A percentile compares a stretch with the other conserved stretches of the same genome.
phyloP scores from a whole-genome alignment of 2,797 vertebrate species.

The Cryptoblepharus egeriae region DNA sequence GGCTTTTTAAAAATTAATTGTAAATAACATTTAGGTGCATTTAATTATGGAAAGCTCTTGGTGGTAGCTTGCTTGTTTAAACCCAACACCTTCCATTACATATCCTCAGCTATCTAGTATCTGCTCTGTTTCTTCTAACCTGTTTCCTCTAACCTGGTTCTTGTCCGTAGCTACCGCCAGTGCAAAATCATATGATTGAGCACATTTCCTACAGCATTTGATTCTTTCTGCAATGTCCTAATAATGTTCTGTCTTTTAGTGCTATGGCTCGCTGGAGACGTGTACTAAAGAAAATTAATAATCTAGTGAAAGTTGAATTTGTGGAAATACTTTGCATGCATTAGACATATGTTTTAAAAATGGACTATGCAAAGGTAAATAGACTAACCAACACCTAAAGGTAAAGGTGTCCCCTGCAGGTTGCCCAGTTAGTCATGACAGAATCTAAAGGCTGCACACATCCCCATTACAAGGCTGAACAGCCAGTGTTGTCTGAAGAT shows the following conservation, averaged over 20 bases:
- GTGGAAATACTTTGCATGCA: not conserved
- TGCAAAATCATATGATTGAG: not conserved
- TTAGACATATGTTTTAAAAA: not conserved
- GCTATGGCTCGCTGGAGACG: not conserved
- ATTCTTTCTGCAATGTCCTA: constrained; percentile 3
- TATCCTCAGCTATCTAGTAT: not conserved
- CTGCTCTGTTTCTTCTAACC: not conserved
- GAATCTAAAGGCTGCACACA: too few relatives aligned
- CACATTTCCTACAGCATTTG: not conserved
- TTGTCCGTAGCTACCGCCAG: not conserved
- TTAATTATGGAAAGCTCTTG: not conserved
- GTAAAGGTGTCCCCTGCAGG: too few relatives aligned
- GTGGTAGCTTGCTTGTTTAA: not conserved
- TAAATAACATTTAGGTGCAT: accelerated
- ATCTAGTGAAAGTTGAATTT: not conserved
- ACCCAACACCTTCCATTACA: not conserved
- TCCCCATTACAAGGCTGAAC: too few relatives aligned
- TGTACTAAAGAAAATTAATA: not conserved
- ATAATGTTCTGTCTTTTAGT: not conserved
- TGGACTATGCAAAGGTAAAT: not conserved
- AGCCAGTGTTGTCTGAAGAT: too few relatives aligned
- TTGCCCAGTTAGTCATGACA: too few relatives aligned
- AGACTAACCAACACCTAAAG: too few relatives aligned
- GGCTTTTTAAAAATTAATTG: not conserved
- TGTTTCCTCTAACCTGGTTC: not conserved